These are phyloP conservation scores for Pegoplata infirma DNA, from an alignment of 2,888 invertebrate species.

Conservation along the genomic window DNA sequence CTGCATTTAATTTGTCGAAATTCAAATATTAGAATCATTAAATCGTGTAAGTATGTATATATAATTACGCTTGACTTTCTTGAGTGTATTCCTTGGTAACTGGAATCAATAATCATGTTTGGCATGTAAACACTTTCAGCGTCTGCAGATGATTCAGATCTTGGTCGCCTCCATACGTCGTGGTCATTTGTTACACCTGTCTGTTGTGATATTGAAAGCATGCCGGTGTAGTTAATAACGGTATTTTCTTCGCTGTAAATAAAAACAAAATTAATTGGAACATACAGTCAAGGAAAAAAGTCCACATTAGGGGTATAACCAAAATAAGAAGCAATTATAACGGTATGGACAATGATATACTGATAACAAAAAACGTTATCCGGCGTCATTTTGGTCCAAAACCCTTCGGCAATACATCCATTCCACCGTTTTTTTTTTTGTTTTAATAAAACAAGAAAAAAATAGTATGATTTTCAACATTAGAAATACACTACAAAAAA, in stretches of 20 bases:
- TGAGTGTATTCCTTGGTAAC: slow-evolving; percentile 76
- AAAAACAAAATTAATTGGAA: slow-evolving; percentile 7
- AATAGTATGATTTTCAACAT: too few relatives aligned
- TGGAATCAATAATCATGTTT: slow-evolving; percentile 77
- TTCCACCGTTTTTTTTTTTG: too few relatives aligned
- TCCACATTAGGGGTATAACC: too few relatives aligned
- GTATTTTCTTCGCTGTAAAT: slow-evolving; percentile 88
- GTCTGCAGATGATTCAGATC: slow-evolving; percentile 89
- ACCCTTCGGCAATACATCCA: too few relatives aligned
- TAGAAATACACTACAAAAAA: too few relatives aligned
- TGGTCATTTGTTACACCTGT: slow-evolving; percentile 79
- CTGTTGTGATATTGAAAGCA: slow-evolving; percentile 75
- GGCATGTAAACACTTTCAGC: slow-evolving; percentile 85
- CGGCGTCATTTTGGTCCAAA: too few relatives aligned
- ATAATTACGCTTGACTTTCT: slow-evolving; percentile 78
- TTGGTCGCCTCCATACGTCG: slow-evolving; percentile 84
- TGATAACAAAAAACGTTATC: too few relatives aligned
- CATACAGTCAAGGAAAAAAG: too few relatives aligned
- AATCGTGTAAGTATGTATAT: neutral
- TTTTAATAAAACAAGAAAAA: too few relatives aligned
- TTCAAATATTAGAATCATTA: neutral
- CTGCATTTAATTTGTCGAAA: slow-evolving; percentile 66
- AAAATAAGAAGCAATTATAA: too few relatives aligned
- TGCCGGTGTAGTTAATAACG: slow-evolving; percentile 79
- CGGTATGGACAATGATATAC: too few relatives aligned